Base-by-base conservation (phyloP, 2,113 vertebrate species). In the Cynoglossus semilaevis region DNA sequence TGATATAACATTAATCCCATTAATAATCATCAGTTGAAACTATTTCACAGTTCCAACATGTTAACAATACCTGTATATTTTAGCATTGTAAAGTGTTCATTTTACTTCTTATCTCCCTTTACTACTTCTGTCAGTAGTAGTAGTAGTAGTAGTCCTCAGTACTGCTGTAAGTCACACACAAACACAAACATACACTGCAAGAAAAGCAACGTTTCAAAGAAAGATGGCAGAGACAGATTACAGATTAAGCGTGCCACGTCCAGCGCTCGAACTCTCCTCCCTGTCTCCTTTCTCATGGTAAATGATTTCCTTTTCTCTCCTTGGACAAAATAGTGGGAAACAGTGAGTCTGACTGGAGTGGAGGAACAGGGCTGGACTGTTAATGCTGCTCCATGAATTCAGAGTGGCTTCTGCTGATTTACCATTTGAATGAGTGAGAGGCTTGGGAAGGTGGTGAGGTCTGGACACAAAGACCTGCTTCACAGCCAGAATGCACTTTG, bases 331-430 rank as follows among this genome's bases (percentile, higher is more conserved):
- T 87, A 87, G 82, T 84, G 87, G 87, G 88, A 90, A 91, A 88
- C 82, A 88, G 85, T 86, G 90, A 90, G 77, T 89, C 84, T 87
- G 79, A 77, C 74, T 78, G 79, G 79, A 89, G 86, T 86, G 87
- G 56, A 55, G 74, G 79, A 81, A 79, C 74, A 84, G 85, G 83
- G 84, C 70, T 14, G 51, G 88, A 90, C 89, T 91, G 80, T 82
- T 91, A 91, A 92, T 92, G 88, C 72, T 41, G 52, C 50, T 51
- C 52, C 65, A 79, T 89, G 88, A 89, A 91, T 91, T 88, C 85
- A 76, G 81, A 82, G 70, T 82, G 41, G 79, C 81, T 75, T 81
- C 82, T 75, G 82, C 73, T 80, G 64, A 80, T 82, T 88, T 85
- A 83, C 82, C 85, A 87, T 87, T 75, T 90, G 75, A 90, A 89